Conservation (phyloP, 2,888 invertebrate genomes). For the Phyllotreta striolata region DNA sequence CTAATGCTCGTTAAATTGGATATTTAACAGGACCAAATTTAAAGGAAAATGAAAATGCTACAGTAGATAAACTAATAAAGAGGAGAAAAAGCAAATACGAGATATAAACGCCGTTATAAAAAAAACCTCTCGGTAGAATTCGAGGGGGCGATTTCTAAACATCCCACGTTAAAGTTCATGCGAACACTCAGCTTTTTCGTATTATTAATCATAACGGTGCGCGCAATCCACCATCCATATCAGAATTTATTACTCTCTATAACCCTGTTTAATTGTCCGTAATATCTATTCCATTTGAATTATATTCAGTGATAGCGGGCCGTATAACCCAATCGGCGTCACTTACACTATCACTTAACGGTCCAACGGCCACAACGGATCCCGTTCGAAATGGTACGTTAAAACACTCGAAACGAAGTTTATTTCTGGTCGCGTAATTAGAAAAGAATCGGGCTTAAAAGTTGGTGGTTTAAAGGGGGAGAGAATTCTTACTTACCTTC, state of each 20-base stretch:
- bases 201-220: constrained; percentile 17
- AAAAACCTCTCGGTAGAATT: no score
- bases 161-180: background rate
- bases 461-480: background rate
- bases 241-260: constrained; percentile 26
- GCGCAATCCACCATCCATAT: constrained; percentile 22
- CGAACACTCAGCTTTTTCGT: constrained; percentile 12
- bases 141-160: no score
- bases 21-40: no score
- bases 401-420: constrained; percentile 27
- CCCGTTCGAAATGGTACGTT: constrained; percentile 14
- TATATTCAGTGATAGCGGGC: constrained; percentile 35
- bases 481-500: constrained; percentile 73
- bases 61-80: no score
- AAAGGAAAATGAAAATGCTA: no score
- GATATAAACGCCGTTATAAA: no score
- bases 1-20: no score
- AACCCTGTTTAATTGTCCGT: constrained; percentile 33
- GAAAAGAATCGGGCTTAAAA: constrained; percentile 2
- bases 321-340: constrained; percentile 30
- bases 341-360: constrained; percentile 39
- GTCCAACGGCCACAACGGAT: constrained; percentile 27
- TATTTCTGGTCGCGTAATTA: constrained; percentile 19
- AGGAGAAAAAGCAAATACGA: no score
- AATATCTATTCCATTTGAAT: constrained; percentile 33